Evolutionary conservation across 2,888 invertebrate genomes (phyloP).

Genomic region (Cistogaster globosa): DNA sequence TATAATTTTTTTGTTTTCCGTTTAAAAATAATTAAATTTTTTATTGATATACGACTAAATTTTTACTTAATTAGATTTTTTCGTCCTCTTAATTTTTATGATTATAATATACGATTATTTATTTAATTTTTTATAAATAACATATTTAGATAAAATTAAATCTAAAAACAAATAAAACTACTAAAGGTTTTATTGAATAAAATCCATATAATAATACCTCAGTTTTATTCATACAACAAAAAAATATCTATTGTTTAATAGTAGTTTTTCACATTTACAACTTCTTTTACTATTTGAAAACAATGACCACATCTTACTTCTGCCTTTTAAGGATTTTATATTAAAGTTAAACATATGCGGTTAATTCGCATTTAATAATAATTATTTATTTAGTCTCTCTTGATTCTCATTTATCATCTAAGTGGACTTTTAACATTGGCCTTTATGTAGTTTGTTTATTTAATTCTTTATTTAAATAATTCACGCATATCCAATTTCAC

Average conservation of each 20-base stretch:
- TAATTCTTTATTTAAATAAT: conserved; percentile 64
- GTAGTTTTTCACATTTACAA: background rate
- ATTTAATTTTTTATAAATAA: no score
- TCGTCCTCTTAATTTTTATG: no score
- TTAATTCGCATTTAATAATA: conserved; percentile 5
- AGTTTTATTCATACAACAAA: no score
- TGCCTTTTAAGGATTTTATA: conserved; percentile 30
- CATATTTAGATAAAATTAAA: no score
- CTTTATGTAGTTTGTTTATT: conserved; percentile 16
- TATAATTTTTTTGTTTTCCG: no score
- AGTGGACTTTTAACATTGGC: conserved; percentile 29
- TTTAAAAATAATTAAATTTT: no score
- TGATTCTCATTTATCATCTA: conserved; percentile 58
- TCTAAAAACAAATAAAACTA: no score
- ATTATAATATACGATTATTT: no score
- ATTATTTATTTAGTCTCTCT: conserved; percentile 13
- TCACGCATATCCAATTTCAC: conserved; percentile 68
- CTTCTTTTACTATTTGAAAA: conserved; percentile 1
- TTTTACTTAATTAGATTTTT: no score
- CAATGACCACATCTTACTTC: conserved; percentile 13
- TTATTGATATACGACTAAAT: no score
- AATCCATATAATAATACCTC: no score
- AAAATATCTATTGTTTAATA: background rate
- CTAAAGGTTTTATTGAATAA: no score
- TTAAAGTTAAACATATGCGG: conserved; percentile 29